Percentiles rank a stretch among this genome's conserved stretches.
phyloP scores from a whole-genome alignment of 2,797 vertebrate genomes.

The Sebastes elongatus region DNA sequence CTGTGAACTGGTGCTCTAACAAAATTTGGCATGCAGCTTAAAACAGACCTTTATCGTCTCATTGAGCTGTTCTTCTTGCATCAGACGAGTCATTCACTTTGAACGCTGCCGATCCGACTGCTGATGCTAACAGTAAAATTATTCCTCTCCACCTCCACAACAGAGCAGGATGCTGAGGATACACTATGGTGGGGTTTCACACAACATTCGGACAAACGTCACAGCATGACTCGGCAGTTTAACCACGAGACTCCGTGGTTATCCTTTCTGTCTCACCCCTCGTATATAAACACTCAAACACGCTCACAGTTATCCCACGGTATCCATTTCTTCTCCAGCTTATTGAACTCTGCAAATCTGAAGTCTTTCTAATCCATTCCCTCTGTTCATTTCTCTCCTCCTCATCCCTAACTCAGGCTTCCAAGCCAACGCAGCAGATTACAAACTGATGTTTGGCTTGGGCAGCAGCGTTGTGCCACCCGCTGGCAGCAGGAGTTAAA shows the following conservation, averaged over 20 bases:
- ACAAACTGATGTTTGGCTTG: slow-evolving; percentile 56
- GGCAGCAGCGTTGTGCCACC: slow-evolving; percentile 26
- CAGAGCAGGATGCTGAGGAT: slow-evolving; percentile 51
- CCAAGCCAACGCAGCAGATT: slow-evolving; percentile 60
- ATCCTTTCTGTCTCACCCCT: slow-evolving; percentile 19
- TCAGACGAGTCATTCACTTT: slow-evolving; percentile 35
- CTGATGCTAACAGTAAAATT: slow-evolving; percentile 44
- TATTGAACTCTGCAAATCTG: slow-evolving; percentile 30
- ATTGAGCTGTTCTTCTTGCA: slow-evolving; percentile 24
- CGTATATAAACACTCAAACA: slow-evolving; percentile 24
- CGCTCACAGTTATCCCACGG: slow-evolving; percentile 22
- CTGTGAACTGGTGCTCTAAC: slow-evolving; percentile 4
- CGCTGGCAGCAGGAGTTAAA: slow-evolving; percentile 38
- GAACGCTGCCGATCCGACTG: slow-evolving; percentile 1
- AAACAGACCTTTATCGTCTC: slow-evolving; percentile 45
- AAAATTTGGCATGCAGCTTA: slow-evolving; percentile 18
- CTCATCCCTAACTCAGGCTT: slow-evolving; percentile 32
- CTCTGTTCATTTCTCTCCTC: slow-evolving; percentile 44
- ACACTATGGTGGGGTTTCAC: slow-evolving; percentile 51
- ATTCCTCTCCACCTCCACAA: slow-evolving; percentile 41
- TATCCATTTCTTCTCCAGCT: slow-evolving; percentile 43
- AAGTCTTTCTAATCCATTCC: slow-evolving; percentile 47
- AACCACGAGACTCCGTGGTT: slow-evolving; percentile 21
- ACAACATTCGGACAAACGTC: slow-evolving; percentile 69
- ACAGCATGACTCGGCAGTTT: slow-evolving; percentile 74